Evolutionary conservation across 2,888 invertebrate species (phyloP), one percentile per base, ranked within the genome.

Genomic region (Graphium colonna): DNA sequence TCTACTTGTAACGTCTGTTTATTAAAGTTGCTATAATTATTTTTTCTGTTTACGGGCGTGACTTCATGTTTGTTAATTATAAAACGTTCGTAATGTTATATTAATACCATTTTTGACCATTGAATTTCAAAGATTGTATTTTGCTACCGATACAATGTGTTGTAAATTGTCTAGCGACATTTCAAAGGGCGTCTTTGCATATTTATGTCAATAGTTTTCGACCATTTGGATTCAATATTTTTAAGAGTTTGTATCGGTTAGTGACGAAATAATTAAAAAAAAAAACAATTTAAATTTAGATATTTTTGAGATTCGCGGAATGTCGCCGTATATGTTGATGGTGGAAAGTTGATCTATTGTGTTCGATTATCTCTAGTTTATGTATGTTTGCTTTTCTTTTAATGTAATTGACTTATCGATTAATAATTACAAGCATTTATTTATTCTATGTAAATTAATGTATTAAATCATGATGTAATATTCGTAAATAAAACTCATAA

Each of bases 401-500:
- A 77, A 58, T 63, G 65, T 69, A 71, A 71, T 73, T 77, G 78
- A 84, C 79, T 63, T 73, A 68, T 70, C 71, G 69, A 60, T 74
- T 68, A 70, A 69, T 65, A 77, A 49, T 75, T 75, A 71, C 76
- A 73, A 77, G 86, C 88, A 88, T 87, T 88, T 88, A 86, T 86
- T 87, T 87, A 82, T 84, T 80, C 68, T 77, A 74, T 82, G 78
- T 78, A 82, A 81, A 81, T 77, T 83, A 79, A 83, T 79, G 79
- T 82, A 78, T 75, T 79, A 73, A 85, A 86, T 87, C 84, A 84
- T 85, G 79, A 82, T 86, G 77, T 76, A 77, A 78, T 77, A 79
- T 77, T 79, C 69, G 73, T 77, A 75, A 81, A 81, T 83, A 85
- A 84, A 83, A 73, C 82, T 83, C 80, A 83, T 85, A 83, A 74